Conservation (phyloP, 2,113 vertebrate genomes). For the Paradisaea rubra region DNA sequence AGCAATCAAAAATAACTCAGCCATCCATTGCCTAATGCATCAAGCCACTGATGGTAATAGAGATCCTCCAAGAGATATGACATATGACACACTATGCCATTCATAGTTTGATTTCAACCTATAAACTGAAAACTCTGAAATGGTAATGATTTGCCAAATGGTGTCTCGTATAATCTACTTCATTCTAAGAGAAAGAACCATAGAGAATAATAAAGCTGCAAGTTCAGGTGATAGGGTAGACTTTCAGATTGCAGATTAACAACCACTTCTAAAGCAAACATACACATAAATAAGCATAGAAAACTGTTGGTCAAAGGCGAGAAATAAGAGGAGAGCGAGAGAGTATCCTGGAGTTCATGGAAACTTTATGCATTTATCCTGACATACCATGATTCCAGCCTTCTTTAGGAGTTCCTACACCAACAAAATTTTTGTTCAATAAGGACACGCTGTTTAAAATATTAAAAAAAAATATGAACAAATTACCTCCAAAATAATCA, state of each 20-base stretch:
- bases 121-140: not conserved
- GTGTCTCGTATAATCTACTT: not conserved
- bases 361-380: not conserved
- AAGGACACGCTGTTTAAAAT: not conserved
- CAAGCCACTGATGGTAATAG: not conserved
- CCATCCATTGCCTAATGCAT: not conserved
- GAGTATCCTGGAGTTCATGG: not conserved
- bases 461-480: not conserved
- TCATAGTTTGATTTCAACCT: not conserved
- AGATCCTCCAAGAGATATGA: not conserved
- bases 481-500: not conserved
- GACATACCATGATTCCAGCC: not conserved
- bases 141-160: not conserved
- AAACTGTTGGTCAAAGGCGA: not conserved
- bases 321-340: not conserved
- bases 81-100: not conserved
- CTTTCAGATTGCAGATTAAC: not conserved
- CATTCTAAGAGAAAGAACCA: not conserved
- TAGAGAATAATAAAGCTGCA: not conserved
- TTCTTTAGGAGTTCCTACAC: not conserved
- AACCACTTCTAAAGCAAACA: not conserved
- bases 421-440: not conserved
- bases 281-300: not conserved
- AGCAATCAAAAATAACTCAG: not conserved
- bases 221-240: not conserved